Percentiles rank a stretch among this genome's conserved stretches.
phyloP scores from a whole-genome alignment of 2,797 vertebrate species.

The Pangasius larnaudii region DNA sequence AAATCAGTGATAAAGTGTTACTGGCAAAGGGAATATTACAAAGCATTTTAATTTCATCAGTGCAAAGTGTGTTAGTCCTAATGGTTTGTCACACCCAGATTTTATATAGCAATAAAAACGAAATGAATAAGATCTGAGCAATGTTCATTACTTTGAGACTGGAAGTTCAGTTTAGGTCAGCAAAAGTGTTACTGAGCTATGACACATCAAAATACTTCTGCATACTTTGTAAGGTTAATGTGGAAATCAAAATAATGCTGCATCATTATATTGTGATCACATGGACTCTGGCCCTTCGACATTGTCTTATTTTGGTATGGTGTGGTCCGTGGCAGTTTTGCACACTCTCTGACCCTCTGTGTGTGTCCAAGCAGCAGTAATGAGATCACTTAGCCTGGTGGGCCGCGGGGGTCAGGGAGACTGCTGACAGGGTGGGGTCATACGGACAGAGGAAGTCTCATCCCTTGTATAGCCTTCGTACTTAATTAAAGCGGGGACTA shows the following conservation, averaged over 20 bases:
- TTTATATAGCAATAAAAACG: slow-evolving; percentile 42
- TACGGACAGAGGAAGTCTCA: slow-evolving; percentile 34
- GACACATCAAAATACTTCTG: slow-evolving; percentile 3
- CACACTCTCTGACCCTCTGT: slow-evolving; percentile 27
- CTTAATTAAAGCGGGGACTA: slow-evolving; percentile 57
- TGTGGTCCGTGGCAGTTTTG: slow-evolving; percentile 25
- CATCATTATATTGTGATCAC: background rate
- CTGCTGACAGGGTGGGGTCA: slow-evolving; percentile 52
- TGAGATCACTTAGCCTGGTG: slow-evolving; percentile 57
- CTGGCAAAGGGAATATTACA: slow-evolving; percentile 44
- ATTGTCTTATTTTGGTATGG: slow-evolving; percentile 6
- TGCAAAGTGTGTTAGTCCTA: slow-evolving; percentile 40
- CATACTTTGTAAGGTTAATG: background rate
- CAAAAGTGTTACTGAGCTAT: background rate
- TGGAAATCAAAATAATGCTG: background rate
- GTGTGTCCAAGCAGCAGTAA: slow-evolving; percentile 56
- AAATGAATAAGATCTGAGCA: slow-evolving; percentile 43
- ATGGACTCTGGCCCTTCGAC: background rate
- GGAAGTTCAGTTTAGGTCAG: background rate
- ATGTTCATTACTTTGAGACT: slow-evolving; percentile 10
- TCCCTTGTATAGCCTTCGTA: slow-evolving; percentile 45
- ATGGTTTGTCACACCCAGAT: slow-evolving; percentile 43
- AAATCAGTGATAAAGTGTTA: slow-evolving; percentile 23
- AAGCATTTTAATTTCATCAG: slow-evolving; percentile 52
- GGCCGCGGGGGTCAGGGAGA: slow-evolving; percentile 53